phyloP scores from a whole-genome alignment of 2,888 invertebrate genomes.

The Calameuta filiformis region DNA sequence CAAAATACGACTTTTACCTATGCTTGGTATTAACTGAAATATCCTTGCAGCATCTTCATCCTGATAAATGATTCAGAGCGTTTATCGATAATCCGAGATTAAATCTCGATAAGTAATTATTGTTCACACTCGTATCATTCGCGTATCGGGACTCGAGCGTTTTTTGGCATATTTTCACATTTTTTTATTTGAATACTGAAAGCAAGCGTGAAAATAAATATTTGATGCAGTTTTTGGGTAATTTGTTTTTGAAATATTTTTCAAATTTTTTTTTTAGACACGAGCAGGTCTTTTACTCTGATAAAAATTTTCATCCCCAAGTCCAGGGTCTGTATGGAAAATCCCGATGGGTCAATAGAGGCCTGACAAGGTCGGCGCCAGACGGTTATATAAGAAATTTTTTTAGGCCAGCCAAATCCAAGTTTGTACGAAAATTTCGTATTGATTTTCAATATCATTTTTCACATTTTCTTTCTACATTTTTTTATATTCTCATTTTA shows the following conservation, averaged over 20 bases:
- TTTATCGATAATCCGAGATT: neutral
- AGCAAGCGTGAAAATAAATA: neutral
- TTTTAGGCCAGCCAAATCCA: too few relatives aligned
- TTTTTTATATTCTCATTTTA: neutral
- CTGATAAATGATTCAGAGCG: neutral
- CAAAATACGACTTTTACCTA: neutral
- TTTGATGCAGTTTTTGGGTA: too few relatives aligned
- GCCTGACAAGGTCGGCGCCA: too few relatives aligned
- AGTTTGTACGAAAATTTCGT: neutral
- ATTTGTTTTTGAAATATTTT: too few relatives aligned
- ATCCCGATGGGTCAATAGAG: too few relatives aligned
- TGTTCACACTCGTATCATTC: neutral
- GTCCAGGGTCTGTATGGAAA: too few relatives aligned
- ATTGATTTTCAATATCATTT: too few relatives aligned
- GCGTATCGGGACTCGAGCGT: neutral
- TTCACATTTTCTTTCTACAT: rapidly evolving
- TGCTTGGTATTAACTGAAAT: neutral
- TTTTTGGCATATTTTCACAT: neutral
- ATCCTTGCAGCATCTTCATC: neutral
- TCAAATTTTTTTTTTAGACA: too few relatives aligned
- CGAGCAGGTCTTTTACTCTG: rapidly evolving
- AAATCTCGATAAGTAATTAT: neutral
- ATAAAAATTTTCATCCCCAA: too few relatives aligned
- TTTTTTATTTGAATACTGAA: neutral
- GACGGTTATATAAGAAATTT: too few relatives aligned